A percentile compares a stretch with the other conserved stretches of the same genome.
These are phyloP conservation scores for Octonoba sinensis DNA, from an alignment of 2,888 invertebrate genomes.

Conservation along the genomic window DNA sequence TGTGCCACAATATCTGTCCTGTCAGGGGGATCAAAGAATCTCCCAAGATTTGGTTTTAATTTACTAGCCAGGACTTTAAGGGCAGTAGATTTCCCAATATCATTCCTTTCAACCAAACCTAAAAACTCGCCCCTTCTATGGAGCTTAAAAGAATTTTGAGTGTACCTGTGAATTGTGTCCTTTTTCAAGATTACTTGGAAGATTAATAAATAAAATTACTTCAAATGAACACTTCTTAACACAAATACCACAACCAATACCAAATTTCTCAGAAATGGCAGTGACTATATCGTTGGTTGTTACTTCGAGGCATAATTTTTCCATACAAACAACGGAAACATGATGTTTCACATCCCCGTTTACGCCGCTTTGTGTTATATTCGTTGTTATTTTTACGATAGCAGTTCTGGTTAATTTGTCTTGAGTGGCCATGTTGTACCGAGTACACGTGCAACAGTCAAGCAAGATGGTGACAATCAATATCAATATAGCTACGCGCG, in stretches of 20 bases:
- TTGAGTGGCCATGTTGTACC: conserved; percentile 65
- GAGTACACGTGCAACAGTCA: conserved; percentile 43
- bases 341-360: conserved; percentile 98
- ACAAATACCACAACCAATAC: conserved; percentile 99
- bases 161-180: conserved; percentile 98
- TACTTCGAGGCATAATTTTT: conserved; percentile 98
- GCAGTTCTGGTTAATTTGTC: conserved; percentile 97
- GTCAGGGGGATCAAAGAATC: conserved; percentile 95
- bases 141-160: conserved; percentile 98
- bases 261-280: conserved; percentile 95
- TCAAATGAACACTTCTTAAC: conserved; percentile 99
- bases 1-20: conserved; percentile 98
- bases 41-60: conserved; percentile 98
- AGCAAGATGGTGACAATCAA: conserved; percentile 26
- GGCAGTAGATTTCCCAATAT: conserved; percentile 99
- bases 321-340: conserved; percentile 99
- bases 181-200: conserved; percentile 98
- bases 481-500: no score
- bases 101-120: conserved; percentile 98
- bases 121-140: conserved; percentile 98
- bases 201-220: conserved; percentile 97
- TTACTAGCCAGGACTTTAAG: conserved; percentile 98
- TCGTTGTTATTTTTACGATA: conserved; percentile 97
- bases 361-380: conserved; percentile 98
- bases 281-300: conserved; percentile 95